Conservation (phyloP, 2,797 vertebrate species). For the Cygnus olor region DNA sequence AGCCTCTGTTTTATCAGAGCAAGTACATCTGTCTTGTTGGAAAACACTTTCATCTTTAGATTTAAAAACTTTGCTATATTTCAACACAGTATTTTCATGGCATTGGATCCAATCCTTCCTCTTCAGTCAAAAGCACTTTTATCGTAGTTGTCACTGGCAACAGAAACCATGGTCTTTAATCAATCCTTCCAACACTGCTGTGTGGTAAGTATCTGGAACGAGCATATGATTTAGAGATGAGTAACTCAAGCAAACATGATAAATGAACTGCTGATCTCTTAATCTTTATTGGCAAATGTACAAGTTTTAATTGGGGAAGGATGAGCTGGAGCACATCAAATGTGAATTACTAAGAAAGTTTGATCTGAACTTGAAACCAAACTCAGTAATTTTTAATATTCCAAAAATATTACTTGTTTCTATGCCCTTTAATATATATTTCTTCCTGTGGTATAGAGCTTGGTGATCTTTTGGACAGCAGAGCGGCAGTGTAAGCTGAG, state of each 20-base stretch:
- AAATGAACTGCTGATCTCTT: neutral
- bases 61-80: neutral
- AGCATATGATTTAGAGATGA: neutral
- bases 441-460: neutral
- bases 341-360: neutral
- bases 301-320: conserved; percentile 14
- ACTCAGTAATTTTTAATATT: neutral
- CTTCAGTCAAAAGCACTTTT: neutral
- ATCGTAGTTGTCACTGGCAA: neutral
- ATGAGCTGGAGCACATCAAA: neutral
- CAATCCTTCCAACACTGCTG: neutral
- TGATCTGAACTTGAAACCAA: neutral
- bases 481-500: neutral
- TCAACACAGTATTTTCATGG: neutral
- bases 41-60: neutral
- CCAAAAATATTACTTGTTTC: neutral
- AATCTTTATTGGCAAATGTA: neutral
- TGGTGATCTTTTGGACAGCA: neutral
- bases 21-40: neutral
- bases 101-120: neutral
- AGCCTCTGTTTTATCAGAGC: neutral
- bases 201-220: neutral
- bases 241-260: neutral
- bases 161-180: conserved; percentile 7
- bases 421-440: neutral